Evolutionary conservation across 2,888 invertebrate species (phyloP), one percentile per base, ranked within the genome.

Genomic region (Dione juno): DNA sequence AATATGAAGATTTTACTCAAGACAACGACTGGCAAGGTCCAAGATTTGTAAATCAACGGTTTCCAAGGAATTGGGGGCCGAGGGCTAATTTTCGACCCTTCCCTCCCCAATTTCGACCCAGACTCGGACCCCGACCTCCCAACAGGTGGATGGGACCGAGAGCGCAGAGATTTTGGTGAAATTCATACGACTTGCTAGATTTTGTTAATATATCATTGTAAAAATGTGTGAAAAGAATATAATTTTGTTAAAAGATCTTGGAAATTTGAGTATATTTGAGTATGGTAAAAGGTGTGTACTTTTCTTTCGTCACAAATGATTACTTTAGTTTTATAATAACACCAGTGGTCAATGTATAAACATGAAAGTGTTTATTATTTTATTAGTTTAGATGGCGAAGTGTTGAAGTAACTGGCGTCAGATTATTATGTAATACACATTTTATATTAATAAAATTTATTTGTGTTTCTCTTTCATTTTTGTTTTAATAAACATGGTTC

Each of bases 101-200:
- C 43, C 76, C 77, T 11, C 75, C 78, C 5, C 84, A 81, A 19
- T 86, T 87, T 66, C 86, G 90, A 87, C 89, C 90, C 71, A 77
- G 89, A 69, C 81, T 87, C 73, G 79, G 89, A 71, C 93, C 90
- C 54, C 78, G 93, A 78, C 76, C 88, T n/a, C 82, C 88, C 14
- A 82, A 85, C 76, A 75, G 91, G 79, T 84, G 91, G 90, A 79
- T 87, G 81, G 84, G 89, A 69, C 83, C 94, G 43, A 72, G 94
- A 79, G 82, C 94, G 70, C 77, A 87, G 81, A 79, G 94, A 82
- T 84, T 94, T 84, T 94, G 92, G 92, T 93, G 91, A 92, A 77
- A 76, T 77, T 74, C 58, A 68, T 69, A 64, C 67, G 65, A 64
- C 43, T 66, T 70, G 70, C 66, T 68, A 64, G 35, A 5, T 63